Percentiles rank a stretch among this genome's conserved stretches.
phyloP scores from a whole-genome alignment of 2,888 invertebrate species.

The Drosophila atripex region DNA sequence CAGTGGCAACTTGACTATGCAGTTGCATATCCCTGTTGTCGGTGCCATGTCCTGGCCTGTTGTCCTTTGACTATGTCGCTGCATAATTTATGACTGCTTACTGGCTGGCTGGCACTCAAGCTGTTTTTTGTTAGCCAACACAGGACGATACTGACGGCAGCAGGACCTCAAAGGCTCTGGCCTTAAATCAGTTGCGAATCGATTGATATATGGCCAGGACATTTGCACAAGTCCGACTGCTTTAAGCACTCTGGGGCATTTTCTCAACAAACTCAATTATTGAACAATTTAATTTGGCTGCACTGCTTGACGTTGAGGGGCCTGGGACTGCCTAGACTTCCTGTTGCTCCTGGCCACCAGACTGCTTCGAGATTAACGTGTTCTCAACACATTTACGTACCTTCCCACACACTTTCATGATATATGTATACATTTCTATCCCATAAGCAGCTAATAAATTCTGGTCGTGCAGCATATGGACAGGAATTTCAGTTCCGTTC shows the following conservation, averaged over 20 bases:
- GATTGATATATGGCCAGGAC: slow-evolving; percentile 50
- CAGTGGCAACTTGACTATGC: slow-evolving; percentile 56
- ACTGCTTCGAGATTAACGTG: slow-evolving; percentile 61
- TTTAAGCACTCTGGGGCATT: slow-evolving; percentile 56
- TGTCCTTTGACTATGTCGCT: slow-evolving; percentile 76
- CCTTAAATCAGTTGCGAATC: slow-evolving; percentile 58
- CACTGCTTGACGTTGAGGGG: slow-evolving; percentile 34
- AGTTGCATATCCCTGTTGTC: slow-evolving; percentile 55
- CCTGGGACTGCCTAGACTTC: slow-evolving; percentile 9
- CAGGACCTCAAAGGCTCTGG: slow-evolving; percentile 36
- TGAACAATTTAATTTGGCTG: slow-evolving; percentile 61
- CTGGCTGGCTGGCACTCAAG: slow-evolving; percentile 56
- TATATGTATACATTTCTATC: slow-evolving; percentile 7
- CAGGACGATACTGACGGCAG: slow-evolving; percentile 2
- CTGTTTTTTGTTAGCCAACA: slow-evolving; percentile 56
- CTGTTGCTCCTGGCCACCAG: slow-evolving; percentile 45
- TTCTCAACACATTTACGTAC: slow-evolving; percentile 30
- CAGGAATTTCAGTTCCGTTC: slow-evolving; percentile 7
- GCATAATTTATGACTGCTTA: slow-evolving; percentile 78
- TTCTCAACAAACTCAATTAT: slow-evolving; percentile 69
- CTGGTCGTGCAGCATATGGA: slow-evolving; percentile 55
- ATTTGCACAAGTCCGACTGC: slow-evolving; percentile 46
- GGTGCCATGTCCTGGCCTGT: slow-evolving; percentile 38
- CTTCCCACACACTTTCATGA: slow-evolving; percentile 6
- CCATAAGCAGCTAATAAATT: slow-evolving; percentile 67